phyloP scores from a whole-genome alignment of 1,140 invertebrate species.

The Ruditapes philippinarum region DNA sequence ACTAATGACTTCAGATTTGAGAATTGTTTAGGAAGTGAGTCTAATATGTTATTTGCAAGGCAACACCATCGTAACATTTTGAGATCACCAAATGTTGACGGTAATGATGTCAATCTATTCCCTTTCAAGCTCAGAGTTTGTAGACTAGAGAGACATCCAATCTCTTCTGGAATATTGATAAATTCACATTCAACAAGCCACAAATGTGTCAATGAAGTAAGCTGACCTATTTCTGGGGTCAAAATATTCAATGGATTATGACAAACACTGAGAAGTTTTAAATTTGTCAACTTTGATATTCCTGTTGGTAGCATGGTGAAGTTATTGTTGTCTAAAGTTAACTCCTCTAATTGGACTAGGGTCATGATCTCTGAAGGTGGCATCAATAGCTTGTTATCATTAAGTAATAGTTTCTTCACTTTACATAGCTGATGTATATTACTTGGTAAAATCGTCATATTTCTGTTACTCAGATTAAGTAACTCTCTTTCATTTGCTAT shows the following conservation, averaged over 20 bases:
- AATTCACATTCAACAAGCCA: slow-evolving; percentile 83
- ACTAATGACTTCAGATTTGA: slow-evolving; percentile 74
- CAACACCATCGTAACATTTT: slow-evolving; percentile 80
- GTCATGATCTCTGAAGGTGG: slow-evolving; percentile 80
- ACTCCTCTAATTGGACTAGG: slow-evolving; percentile 78
- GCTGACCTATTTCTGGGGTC: slow-evolving; percentile 77
- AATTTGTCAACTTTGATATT: slow-evolving; percentile 76
- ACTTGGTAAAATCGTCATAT: slow-evolving; percentile 76
- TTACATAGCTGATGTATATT: slow-evolving; percentile 72
- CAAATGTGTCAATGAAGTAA: slow-evolving; percentile 76
- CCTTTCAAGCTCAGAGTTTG: slow-evolving; percentile 79
- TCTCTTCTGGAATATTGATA: slow-evolving; percentile 76
- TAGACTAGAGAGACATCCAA: slow-evolving; percentile 78
- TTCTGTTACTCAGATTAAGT: slow-evolving; percentile 81
- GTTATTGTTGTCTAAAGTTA: slow-evolving; percentile 84
- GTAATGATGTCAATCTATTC: slow-evolving; percentile 78
- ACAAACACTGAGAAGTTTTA: slow-evolving; percentile 81
- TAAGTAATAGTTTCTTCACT: slow-evolving; percentile 75
- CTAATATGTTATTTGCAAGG: slow-evolving; percentile 81
- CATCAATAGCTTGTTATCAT: slow-evolving; percentile 84
- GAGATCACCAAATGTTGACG: slow-evolving; percentile 76
- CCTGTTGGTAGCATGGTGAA: slow-evolving; percentile 82
- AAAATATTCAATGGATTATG: slow-evolving; percentile 81
- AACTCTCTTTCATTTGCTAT: slow-evolving; percentile 61
- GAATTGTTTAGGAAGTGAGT: slow-evolving; percentile 76